Base-by-base conservation (phyloP, 2,888 invertebrate genomes). In the Melanophora roralis region DNA sequence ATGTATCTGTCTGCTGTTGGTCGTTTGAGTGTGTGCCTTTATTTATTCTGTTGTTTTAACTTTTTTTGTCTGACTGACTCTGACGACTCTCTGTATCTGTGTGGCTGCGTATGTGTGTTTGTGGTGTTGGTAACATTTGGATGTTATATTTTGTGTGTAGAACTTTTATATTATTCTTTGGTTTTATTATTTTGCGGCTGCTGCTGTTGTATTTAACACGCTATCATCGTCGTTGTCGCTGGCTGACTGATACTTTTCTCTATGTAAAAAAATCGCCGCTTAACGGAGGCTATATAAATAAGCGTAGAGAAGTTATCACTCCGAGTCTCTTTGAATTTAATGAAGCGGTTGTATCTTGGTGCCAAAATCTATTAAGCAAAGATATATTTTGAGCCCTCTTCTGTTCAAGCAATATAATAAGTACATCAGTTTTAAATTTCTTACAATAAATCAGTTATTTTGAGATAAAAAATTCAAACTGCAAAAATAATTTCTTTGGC, bases 271-370 rank as follows among this genome's bases (percentile, higher is more conserved):
- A 81, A 86, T 84, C 85, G 87, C 86, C 86, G 87, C 87, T 83
- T 87, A 84, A 85, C 89, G 88, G 88, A 90, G 89, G 90, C 89
- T 90, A 90, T 90, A 90, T 89, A 90, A 90, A 89, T 89, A 89
- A 88, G 89, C 89, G 89, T 88, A 86, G 89, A 88, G 88, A 88
- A 88, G 89, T 87, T 88, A 89, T 89, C 88, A 87, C 88, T 88
- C 85, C 89, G 89, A 89, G 89, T 90, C 90, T 89, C 89, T 90
- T 89, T 89, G 87, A 89, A 89, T 88, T 89, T 87, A 87, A 89
- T 88, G 89, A 89, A 89, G 89, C 89, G 89, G 89, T 89, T 87
- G 89, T 89, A 88, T 88, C 88, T 88, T 83, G 84, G 85, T 82
- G 81, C 81, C 83, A 81, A 69, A 71, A 77, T 77, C 62, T 71